phyloP scores from a whole-genome alignment of 2,113 vertebrate species.

The Forbesichthys agassizii region DNA sequence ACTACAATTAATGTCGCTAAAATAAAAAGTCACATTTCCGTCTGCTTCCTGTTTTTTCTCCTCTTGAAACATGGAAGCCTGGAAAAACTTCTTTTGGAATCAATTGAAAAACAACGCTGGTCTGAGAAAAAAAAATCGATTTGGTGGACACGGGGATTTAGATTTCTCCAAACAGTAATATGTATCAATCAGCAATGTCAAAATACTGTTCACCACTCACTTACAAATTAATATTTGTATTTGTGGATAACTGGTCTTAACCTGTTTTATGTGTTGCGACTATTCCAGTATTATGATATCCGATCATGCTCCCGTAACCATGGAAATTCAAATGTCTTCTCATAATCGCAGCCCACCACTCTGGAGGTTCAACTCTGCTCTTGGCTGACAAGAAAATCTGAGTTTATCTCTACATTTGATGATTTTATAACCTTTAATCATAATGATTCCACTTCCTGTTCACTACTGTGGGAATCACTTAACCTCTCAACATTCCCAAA shows the following conservation, averaged over 20 bases:
- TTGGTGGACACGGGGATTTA: too few relatives aligned
- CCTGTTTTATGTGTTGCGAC: background rate
- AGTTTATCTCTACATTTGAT: background rate
- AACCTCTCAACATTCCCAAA: background rate
- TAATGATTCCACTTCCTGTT: constrained; percentile 4
- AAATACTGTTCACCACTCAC: too few relatives aligned
- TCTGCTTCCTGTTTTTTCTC: too few relatives aligned
- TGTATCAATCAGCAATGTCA: too few relatives aligned
- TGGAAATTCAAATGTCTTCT: background rate
- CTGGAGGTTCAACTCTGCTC: constrained; percentile 17
- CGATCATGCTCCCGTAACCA: background rate
- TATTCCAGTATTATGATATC: constrained; percentile 15
- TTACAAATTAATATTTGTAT: too few relatives aligned
- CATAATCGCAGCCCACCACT: background rate
- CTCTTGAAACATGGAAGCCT: too few relatives aligned
- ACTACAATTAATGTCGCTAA: too few relatives aligned
- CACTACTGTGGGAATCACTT: constrained; percentile 9
- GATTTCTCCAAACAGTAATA: too few relatives aligned
- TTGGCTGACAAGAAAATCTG: constrained; percentile 2
- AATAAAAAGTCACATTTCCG: too few relatives aligned
- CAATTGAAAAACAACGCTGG: too few relatives aligned
- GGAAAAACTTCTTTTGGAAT: too few relatives aligned
- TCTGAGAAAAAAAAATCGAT: too few relatives aligned
- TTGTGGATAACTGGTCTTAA: background rate
- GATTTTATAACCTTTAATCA: constrained; percentile 2